A percentile compares a stretch with the other conserved stretches of the same genome.
phyloP scores from a whole-genome alignment of 2,113 vertebrate species.

The Gallinago undulata region DNA sequence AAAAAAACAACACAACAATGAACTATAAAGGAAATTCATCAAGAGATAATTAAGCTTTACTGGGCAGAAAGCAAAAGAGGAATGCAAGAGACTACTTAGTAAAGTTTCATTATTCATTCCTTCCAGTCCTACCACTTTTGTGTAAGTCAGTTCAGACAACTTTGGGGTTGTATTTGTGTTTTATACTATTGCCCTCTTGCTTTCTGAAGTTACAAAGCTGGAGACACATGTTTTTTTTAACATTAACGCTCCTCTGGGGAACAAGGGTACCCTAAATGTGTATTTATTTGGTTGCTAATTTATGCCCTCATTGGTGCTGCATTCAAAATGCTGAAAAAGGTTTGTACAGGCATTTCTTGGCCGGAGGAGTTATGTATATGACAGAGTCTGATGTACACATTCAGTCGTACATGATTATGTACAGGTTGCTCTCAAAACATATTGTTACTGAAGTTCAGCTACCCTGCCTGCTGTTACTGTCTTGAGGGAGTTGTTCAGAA shows the following conservation, averaged over 20 bases:
- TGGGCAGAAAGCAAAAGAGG: background rate
- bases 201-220: background rate
- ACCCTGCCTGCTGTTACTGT: background rate
- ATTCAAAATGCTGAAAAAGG: background rate
- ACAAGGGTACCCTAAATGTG: background rate
- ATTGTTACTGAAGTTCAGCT: background rate
- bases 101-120: background rate
- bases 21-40: background rate
- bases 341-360: background rate
- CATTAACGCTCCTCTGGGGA: background rate
- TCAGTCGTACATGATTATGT: background rate
- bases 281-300: background rate
- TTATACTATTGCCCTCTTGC: background rate
- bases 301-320: background rate
- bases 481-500: background rate
- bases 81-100: background rate
- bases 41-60: background rate
- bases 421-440: background rate
- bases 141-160: background rate
- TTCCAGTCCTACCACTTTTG: background rate
- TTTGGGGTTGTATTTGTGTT: background rate
- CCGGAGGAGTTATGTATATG: background rate
- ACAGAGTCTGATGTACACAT: background rate
- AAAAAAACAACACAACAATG: background rate
- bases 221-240: background rate